Evolutionary conservation across 2,797 vertebrate species (phyloP).

Genomic region (Mallotus villosus): DNA sequence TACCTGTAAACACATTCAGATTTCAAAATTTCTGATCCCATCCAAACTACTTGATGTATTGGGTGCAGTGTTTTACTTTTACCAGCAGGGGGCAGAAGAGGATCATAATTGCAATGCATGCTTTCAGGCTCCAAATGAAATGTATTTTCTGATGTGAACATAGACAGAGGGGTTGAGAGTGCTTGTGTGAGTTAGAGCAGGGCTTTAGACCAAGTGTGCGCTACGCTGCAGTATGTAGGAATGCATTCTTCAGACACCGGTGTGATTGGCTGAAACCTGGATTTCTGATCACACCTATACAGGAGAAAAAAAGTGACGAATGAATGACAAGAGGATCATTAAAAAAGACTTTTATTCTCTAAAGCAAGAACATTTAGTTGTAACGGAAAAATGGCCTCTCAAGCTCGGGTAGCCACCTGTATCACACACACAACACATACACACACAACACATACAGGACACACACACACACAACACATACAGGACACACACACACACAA

Average conservation of each 20-base stretch:
- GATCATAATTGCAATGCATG: background rate
- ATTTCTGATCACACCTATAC: too few relatives aligned
- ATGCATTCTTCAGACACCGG: too few relatives aligned
- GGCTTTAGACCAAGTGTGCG: background rate
- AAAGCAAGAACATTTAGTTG: background rate
- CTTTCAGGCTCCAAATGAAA: background rate
- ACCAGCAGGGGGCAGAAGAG: slow-evolving; percentile 57
- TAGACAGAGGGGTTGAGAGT: background rate
- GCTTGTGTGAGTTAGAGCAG: background rate
- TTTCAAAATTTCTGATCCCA: background rate
- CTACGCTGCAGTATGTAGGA: background rate
- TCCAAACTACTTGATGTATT: background rate
- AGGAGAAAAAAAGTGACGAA: too few relatives aligned
- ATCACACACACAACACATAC: slow-evolving; percentile 11
- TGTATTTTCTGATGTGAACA: background rate
- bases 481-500: background rate
- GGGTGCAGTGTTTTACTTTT: background rate
- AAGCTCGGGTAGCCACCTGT: background rate
- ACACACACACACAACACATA: background rate
- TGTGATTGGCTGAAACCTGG: too few relatives aligned
- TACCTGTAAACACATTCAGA: slow-evolving; percentile 4
- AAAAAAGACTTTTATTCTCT: slow-evolving; percentile 48
- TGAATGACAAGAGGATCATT: background rate
- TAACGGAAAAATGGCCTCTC: background rate
- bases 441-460: background rate